These are phyloP conservation scores for Canis aureus DNA, from an alignment of 2,113 vertebrate genomes.

Conservation along the genomic window DNA sequence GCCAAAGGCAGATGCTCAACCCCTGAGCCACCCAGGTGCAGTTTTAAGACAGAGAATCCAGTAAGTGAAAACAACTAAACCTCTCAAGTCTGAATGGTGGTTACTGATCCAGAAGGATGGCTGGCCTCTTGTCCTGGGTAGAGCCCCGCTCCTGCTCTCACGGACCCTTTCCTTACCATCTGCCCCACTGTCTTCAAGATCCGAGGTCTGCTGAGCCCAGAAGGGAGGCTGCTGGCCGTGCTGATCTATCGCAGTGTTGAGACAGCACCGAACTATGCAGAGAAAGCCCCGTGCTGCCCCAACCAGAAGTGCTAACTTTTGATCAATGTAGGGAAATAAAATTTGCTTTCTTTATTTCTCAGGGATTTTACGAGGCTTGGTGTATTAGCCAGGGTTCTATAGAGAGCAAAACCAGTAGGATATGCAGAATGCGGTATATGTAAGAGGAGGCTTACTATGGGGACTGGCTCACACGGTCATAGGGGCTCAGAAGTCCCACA, in stretches of 20 bases:
- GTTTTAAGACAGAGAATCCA: neutral
- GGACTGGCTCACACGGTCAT: neutral
- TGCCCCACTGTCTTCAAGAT: neutral
- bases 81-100: neutral
- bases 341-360: neutral
- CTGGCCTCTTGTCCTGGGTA: neutral
- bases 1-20: too few species aligned
- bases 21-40: too few species aligned
- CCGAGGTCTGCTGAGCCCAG: neutral
- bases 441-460: neutral
- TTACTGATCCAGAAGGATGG: neutral
- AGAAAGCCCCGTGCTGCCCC: neutral
- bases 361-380: neutral
- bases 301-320: neutral
- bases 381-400: neutral
- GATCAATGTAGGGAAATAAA: neutral
- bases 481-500: neutral
- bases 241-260: neutral
- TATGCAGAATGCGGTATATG: fast-evolving
- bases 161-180: too few species aligned
- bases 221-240: neutral
- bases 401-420: neutral
- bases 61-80: neutral
- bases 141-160: too few species aligned
- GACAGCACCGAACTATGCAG: too few species aligned